Evolutionary conservation across 2,888 invertebrate species (phyloP).

Genomic region (Caenorhabditis sp.): DNA sequence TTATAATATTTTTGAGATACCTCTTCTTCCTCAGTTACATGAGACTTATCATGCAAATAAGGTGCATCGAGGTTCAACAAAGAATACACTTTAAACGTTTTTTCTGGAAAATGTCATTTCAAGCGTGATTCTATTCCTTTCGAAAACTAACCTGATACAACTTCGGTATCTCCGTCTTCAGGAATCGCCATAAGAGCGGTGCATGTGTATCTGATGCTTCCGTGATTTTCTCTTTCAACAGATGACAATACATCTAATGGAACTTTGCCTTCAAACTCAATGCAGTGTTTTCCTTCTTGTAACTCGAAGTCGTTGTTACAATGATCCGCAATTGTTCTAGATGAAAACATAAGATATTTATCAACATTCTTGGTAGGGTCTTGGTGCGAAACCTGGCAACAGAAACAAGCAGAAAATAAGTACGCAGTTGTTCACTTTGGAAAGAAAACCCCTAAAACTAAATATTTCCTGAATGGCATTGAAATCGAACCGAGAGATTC

Average conservation of each 20-base stretch:
- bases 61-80: slow-evolving; percentile 76
- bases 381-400: too few relatives aligned
- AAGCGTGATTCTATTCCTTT: not conserved
- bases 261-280: slow-evolving; percentile 70
- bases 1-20: slow-evolving; percentile 46
- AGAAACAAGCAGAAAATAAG: too few relatives aligned
- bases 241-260: slow-evolving; percentile 74
- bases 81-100: slow-evolving; percentile 71
- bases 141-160: slow-evolving; percentile 70
- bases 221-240: slow-evolving; percentile 70
- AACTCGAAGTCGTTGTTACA: slow-evolving; percentile 73
- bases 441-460: too few relatives aligned
- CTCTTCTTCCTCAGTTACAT: slow-evolving; percentile 70
- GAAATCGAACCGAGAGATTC: too few relatives aligned
- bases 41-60: slow-evolving; percentile 69
- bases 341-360: too few relatives aligned
- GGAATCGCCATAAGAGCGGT: slow-evolving; percentile 76
- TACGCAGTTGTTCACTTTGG: too few relatives aligned
- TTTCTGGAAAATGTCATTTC: slow-evolving; percentile 59
- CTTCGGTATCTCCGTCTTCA: slow-evolving; percentile 76
- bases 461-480: too few relatives aligned
- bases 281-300: slow-evolving; percentile 71
- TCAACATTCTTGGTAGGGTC: too few relatives aligned
- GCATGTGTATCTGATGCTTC: slow-evolving; percentile 74
- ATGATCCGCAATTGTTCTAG: slow-evolving; percentile 71